Conservation (phyloP, 2,888 invertebrate genomes). For the Bugulina stolonifera region DNA sequence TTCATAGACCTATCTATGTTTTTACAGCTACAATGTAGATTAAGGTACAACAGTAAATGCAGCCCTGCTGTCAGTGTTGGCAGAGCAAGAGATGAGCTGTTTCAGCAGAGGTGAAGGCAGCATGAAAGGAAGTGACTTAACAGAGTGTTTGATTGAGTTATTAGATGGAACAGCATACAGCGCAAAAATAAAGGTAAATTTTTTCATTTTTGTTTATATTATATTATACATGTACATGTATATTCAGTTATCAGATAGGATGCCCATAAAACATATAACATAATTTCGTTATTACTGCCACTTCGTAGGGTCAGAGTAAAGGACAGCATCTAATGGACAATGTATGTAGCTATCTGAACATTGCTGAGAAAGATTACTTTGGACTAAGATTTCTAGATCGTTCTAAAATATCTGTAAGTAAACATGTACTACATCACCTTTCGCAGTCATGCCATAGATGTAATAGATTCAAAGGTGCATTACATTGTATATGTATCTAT, state of each 20-base stretch:
- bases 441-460: too few species aligned
- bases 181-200: background rate
- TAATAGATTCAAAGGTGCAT: too few species aligned
- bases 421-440: too few species aligned
- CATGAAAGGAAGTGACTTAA: background rate
- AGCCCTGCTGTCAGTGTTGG: too few species aligned
- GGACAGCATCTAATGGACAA: conserved; percentile 79
- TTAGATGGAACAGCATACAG: background rate
- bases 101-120: background rate
- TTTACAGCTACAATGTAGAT: too few species aligned
- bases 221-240: too few species aligned
- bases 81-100: background rate
- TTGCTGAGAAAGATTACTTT: conserved; percentile 94
- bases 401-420: conserved; percentile 45
- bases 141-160: background rate
- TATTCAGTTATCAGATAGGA: too few species aligned
- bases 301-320: conserved; percentile 56
- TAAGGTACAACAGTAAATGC: too few species aligned
- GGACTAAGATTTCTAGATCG: conserved; percentile 82
- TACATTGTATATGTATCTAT: too few species aligned
- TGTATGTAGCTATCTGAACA: conserved; percentile 86
- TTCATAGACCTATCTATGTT: too few species aligned
- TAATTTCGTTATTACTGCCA: background rate
- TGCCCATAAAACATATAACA: too few species aligned
- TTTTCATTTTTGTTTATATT: too few species aligned